Evolutionary conservation across 2,113 vertebrate genomes (phyloP).

Genomic region (Chrysochloris asiatica): DNA sequence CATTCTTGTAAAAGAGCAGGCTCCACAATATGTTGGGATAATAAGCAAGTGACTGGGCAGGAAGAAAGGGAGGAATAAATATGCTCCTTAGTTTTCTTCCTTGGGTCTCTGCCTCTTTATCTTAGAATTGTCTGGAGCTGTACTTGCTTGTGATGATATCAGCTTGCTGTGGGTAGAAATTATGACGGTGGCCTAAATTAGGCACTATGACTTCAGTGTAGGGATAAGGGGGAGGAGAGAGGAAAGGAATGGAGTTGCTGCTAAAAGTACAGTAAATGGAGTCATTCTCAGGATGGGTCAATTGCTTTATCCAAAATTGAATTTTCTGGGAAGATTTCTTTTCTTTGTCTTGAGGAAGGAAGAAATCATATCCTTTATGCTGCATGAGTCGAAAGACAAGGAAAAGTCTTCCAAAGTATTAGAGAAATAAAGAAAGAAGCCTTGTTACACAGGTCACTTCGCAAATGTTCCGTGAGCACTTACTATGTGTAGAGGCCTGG

Average conservation of each 20-base stretch:
- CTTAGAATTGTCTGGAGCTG: not conserved
- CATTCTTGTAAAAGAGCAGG: not conserved
- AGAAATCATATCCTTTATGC: not conserved
- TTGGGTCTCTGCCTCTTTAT: constrained; percentile 27
- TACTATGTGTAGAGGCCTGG: not conserved
- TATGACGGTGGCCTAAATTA: constrained; percentile 61
- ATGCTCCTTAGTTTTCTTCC: not conserved
- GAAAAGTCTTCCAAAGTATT: constrained; percentile 28
- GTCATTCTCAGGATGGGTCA: constrained; percentile 7
- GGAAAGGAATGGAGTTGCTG: not conserved
- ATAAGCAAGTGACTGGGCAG: not conserved
- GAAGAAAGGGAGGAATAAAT: not conserved
- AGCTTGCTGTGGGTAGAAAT: constrained; percentile 67
- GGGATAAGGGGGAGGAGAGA: constrained; percentile 13
- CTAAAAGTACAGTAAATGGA: constrained; percentile 36
- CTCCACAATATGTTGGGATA: not conserved
- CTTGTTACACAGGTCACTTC: not conserved
- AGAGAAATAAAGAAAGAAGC: not conserved
- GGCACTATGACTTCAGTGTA: constrained; percentile 55
- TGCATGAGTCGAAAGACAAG: not conserved
- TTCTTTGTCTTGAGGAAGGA: constrained; percentile 12
- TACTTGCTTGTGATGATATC: constrained; percentile 45
- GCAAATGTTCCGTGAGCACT: not conserved
- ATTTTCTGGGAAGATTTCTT: not conserved
- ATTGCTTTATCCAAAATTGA: not conserved